Evolutionary conservation across 2,888 invertebrate genomes (phyloP), one percentile per base, ranked within the genome.

Genomic region (Luffia ferchaultella): DNA sequence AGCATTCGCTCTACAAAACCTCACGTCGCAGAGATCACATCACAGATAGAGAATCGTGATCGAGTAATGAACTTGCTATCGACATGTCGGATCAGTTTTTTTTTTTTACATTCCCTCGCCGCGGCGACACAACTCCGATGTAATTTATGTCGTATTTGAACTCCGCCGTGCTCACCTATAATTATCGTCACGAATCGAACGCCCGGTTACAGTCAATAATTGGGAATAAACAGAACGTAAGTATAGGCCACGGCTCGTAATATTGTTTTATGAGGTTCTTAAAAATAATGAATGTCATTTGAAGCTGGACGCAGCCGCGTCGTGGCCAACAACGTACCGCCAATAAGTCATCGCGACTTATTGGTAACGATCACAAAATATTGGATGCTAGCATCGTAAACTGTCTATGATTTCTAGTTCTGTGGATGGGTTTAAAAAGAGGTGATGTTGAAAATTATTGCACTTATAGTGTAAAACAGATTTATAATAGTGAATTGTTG

Each of bases 111-210:
- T 30, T 30, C 30, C 30, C 30, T 12, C 30, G 30, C 30, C 30
- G 30, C 30, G 12, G 12, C 30, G 30, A 30, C 30, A 30, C 30
- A 30, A 30, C 30, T 7, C 30, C 30, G 30, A 30, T 30, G 12
- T 46, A 46, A 68, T 68, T 67, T 68, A 68, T 63, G 62, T 51
- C 49, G 57, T 62, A 60, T 65, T 64, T 64, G 61, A 56, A 55
- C 54, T 58, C 48, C 18, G 16, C n/a, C 42, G 43, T 5, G 20
- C 43, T 43, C 64, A 61, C 62, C 68, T 62, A 65, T 75, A 80
- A 82, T 82, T 80, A 82, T 78, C 73, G 72, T 53, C 62, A 60
- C 67, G 66, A 67, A 78, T 79, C 76, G 73, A 74, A 73, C 70
- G 42, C 55, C 57, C 65, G 62, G 74, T 80, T 80, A 82, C 70